Conservation (phyloP, 1,140 invertebrate genomes). For the Anadara kagoshimensis region DNA sequence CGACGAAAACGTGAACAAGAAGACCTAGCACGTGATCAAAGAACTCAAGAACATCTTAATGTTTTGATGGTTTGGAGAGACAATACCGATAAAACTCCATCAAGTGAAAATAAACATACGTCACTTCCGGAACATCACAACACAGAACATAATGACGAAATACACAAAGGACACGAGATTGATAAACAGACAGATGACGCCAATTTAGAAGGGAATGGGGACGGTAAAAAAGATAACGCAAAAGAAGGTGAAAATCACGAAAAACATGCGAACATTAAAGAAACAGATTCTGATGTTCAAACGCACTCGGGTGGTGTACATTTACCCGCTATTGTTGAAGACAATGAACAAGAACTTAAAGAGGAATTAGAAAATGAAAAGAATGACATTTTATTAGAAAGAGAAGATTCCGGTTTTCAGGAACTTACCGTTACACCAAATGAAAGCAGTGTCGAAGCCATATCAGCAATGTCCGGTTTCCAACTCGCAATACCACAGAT, state of each 20-base stretch:
- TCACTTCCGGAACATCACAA: not conserved
- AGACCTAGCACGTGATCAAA: constrained; percentile 9
- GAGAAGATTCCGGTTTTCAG: not conserved
- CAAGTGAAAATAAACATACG: not conserved
- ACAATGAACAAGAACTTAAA: constrained; percentile 18
- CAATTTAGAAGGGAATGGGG: not conserved
- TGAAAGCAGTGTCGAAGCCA: not conserved
- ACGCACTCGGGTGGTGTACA: constrained; percentile 8
- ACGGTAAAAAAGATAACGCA: constrained; percentile 15
- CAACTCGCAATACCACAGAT: constrained; percentile 1
- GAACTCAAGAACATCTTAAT: constrained; percentile 3
- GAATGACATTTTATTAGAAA: not conserved
- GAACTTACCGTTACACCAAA: not conserved
- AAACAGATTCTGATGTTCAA: not conserved
- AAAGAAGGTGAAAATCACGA: constrained; percentile 15
- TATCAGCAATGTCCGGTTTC: not conserved
- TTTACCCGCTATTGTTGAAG: constrained; percentile 19
- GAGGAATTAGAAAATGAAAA: constrained; percentile 1
- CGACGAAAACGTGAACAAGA: constrained; percentile 26
- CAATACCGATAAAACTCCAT: constrained; percentile 6
- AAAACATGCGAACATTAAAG: constrained; percentile 4
- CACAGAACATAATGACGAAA: not conserved
- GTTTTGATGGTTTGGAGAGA: constrained; percentile 4
- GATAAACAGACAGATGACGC: not conserved
- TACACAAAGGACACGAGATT: not conserved